These are phyloP conservation scores for Agrilus mali DNA, from an alignment of 2,888 invertebrate genomes.

Conservation along the genomic window DNA sequence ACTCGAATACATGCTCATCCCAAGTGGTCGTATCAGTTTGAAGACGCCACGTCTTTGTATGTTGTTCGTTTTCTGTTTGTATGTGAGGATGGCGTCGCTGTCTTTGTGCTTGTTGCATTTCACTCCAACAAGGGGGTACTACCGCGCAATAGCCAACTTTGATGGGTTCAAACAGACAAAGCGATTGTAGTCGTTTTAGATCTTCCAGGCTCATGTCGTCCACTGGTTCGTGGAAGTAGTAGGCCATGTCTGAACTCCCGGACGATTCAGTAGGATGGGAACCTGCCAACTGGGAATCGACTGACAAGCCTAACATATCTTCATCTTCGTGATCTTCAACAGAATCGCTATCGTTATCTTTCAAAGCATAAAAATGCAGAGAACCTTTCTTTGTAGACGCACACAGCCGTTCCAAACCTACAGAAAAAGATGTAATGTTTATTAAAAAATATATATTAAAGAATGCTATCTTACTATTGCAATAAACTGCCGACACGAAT, in stretches of 20 bases:
- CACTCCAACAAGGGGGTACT: slow-evolving; percentile 88
- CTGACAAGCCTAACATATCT: slow-evolving; percentile 31
- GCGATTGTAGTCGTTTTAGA: slow-evolving; percentile 49
- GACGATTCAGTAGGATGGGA: slow-evolving; percentile 16
- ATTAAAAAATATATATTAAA: neutral
- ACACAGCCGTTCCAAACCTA: slow-evolving; percentile 71
- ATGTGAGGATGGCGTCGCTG: slow-evolving; percentile 75
- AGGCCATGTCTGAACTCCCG: slow-evolving; percentile 21
- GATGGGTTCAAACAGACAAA: slow-evolving; percentile 64
- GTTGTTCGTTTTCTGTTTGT: slow-evolving; percentile 53
- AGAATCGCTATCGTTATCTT: slow-evolving; percentile 58
- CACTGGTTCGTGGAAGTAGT: slow-evolving; percentile 28
- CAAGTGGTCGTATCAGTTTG: slow-evolving; percentile 80
- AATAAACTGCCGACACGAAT: slow-evolving; percentile 74
- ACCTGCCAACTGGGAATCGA: slow-evolving; percentile 13
- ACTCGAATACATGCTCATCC: slow-evolving; percentile 86
- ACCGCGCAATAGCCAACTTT: slow-evolving; percentile 69
- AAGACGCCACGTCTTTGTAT: slow-evolving; percentile 77
- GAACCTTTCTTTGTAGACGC: slow-evolving; percentile 70
- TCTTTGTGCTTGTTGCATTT: slow-evolving; percentile 82
- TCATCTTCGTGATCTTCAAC: slow-evolving; percentile 62
- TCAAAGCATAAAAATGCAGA: slow-evolving; percentile 69
- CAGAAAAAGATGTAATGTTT: slow-evolving; percentile 7
- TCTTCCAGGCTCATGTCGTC: slow-evolving; percentile 23
- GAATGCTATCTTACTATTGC: slow-evolving; percentile 50